Base-by-base conservation (phyloP, 1,140 invertebrate genomes). In the Trichomalopsis sarcophagae region DNA sequence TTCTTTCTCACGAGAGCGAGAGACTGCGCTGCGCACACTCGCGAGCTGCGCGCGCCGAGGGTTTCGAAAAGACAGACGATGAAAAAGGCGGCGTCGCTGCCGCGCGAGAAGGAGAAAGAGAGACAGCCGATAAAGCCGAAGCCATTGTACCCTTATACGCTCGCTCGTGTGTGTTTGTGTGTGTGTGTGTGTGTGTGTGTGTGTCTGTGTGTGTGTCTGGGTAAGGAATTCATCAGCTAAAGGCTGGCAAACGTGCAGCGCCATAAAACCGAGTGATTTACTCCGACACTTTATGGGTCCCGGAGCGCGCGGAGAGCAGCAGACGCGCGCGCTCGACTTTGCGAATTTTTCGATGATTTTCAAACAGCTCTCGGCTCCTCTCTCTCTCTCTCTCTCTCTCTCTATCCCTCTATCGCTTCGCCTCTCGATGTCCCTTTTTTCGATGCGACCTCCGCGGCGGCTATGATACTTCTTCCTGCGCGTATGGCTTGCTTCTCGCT, bases 241-340 rank as follows among this genome's bases (percentile, higher is more conserved):
- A 92, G 92, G 91, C 92, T 92, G 91, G 92, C 89, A 91, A 92
- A 91, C 92, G 91, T 89, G 91, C 90, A 91, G 66, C 50, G 92
- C 92, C 92, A 93, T 92, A 93, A 93, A 93, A 93, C 90, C 90
- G 55, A 91, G 88, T 93, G 92, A 93, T 93, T 93, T 93, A 93
- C 92, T 90, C 88, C 89, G 92, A 93, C 92, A 92, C 89, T 93
- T 93, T 93, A 93, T 93, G 91, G 90, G 89, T 89, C 90, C 88
- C 87, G 87, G 87, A 78, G 82, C 74, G 69, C 47, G 82, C 27
- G 71, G 83, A 77, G 23, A 40, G 40, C 69, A 73, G 89, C 90
- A 91, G 92, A 92, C 91, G 90, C 68, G 86, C 87, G 88, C 87
- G 82, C 88, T 87, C 87, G 89, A 89, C 88, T 92, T 92, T 90